Conservation (phyloP, 2,797 vertebrate species). For the Acridotheres tristis region DNA sequence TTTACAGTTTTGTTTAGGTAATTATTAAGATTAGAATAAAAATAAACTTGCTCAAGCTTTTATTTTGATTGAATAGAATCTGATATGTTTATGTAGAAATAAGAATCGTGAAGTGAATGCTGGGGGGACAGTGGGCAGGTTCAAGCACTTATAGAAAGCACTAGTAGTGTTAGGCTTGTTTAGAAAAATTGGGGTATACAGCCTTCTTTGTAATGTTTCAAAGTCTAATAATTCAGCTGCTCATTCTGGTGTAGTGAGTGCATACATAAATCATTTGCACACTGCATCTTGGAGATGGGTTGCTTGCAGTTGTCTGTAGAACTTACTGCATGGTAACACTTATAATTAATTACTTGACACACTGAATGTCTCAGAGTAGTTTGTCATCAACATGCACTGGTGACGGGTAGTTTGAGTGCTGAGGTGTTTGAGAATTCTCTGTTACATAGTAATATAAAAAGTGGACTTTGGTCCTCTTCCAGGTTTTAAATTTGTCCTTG, state of each 20-base stretch:
- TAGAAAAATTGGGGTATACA: not conserved
- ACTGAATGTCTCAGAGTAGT: not conserved
- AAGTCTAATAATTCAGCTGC: conserved; percentile 20
- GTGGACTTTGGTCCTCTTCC: not conserved
- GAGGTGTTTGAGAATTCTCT: not conserved
- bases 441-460: not conserved
- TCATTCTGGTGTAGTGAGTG: conserved; percentile 4
- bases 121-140: not conserved
- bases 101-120: not conserved
- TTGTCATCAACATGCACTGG: not conserved
- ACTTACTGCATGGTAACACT: not conserved
- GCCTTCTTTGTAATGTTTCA: conserved; percentile 9
- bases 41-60: not conserved
- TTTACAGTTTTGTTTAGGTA: not conserved
- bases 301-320: conserved; percentile 16
- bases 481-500: conserved; percentile 28
- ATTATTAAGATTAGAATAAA: not conserved
- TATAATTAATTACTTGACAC: conserved; percentile 55
- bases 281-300: not conserved
- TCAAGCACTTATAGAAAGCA: not conserved
- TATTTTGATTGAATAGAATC: not conserved
- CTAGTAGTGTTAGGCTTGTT: not conserved
- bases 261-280: conserved; percentile 3
- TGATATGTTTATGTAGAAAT: not conserved
- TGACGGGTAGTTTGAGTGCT: not conserved